Conservation (phyloP, 2,888 invertebrate genomes). For the Drosophila nr. fundita region DNA sequence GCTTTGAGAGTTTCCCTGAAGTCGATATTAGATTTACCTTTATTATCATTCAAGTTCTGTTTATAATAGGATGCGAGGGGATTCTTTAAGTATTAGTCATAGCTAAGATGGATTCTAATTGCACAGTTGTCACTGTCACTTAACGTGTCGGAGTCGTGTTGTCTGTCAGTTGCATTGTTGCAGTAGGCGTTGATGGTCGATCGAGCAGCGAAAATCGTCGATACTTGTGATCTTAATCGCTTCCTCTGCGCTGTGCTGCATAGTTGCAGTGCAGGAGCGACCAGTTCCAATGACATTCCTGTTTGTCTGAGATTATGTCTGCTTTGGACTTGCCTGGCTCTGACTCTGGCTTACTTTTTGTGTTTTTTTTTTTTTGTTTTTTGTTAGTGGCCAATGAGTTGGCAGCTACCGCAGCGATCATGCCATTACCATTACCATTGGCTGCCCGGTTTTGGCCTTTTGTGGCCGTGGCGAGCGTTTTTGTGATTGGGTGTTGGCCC, state of each 20-base stretch:
- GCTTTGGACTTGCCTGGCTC: slow-evolving; percentile 54
- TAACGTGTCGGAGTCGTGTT: slow-evolving; percentile 69
- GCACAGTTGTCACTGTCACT: slow-evolving; percentile 56
- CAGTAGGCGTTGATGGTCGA: slow-evolving; percentile 39
- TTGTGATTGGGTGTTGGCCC: slow-evolving; percentile 72
- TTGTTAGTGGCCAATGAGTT: slow-evolving; percentile 48
- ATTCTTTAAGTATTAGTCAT: slow-evolving; percentile 5
- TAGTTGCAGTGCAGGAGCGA: slow-evolving; percentile 1
- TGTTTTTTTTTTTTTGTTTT: slow-evolving; percentile 24
- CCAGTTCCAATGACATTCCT: slow-evolving; percentile 71
- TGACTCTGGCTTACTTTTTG: slow-evolving; percentile 36
- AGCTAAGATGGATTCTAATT: slow-evolving; percentile 47
- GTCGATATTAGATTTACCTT: not conserved
- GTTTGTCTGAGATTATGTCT: slow-evolving; percentile 82
- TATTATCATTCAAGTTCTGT: not conserved
- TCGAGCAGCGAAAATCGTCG: slow-evolving; percentile 14
- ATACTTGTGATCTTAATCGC: slow-evolving; percentile 67
- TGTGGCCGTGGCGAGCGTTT: slow-evolving; percentile 41
- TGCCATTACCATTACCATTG: slow-evolving; percentile 69
- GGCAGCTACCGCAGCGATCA: slow-evolving; percentile 50
- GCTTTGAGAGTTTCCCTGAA: not conserved
- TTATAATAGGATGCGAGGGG: not conserved
- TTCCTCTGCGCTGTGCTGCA: not conserved
- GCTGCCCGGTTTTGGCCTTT: slow-evolving; percentile 54
- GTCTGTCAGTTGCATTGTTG: slow-evolving; percentile 48